Conservation (phyloP, 2,888 invertebrate species). For the Trichacis sp. region DNA sequence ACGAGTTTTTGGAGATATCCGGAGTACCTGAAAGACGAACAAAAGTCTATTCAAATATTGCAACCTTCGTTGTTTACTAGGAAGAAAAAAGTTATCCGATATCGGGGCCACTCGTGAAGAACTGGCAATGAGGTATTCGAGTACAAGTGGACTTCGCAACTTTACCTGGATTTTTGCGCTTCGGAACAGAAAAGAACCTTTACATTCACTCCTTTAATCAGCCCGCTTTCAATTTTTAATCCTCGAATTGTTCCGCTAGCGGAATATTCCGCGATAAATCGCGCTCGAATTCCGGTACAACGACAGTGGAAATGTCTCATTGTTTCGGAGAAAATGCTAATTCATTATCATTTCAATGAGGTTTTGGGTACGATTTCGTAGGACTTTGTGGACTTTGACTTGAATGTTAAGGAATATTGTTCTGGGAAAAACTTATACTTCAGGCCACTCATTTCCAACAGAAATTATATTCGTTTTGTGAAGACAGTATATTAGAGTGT, state of each 20-base stretch:
- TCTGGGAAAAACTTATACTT: no score
- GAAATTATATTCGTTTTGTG: no score
- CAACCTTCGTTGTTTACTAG: constrained; percentile 22
- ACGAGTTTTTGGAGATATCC: not conserved
- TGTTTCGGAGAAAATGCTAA: not conserved
- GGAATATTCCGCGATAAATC: constrained; percentile 35
- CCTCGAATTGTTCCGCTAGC: constrained; percentile 32
- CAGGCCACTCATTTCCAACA: no score
- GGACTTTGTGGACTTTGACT: no score
- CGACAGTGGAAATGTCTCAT: not conserved
- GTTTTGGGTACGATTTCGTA: not conserved
- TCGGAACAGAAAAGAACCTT: constrained; percentile 26
- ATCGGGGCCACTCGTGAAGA: constrained; percentile 17
- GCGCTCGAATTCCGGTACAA: constrained; percentile 9
- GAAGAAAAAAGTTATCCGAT: constrained; percentile 23
- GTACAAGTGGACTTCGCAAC: constrained; percentile 36
- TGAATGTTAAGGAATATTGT: no score
- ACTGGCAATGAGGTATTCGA: constrained; percentile 30
- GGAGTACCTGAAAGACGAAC: not conserved
- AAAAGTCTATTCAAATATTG: not conserved
- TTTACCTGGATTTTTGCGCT: constrained; percentile 27
- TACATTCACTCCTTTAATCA: constrained; percentile 41
- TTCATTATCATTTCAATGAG: not conserved
- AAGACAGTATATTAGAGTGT: no score
- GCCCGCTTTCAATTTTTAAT: constrained; percentile 42